A percentile compares a stretch with the other conserved stretches of the same genome.
Conservation (phyloP, 2,888 invertebrate genomes). For the Scaptomyza parva region DNA sequence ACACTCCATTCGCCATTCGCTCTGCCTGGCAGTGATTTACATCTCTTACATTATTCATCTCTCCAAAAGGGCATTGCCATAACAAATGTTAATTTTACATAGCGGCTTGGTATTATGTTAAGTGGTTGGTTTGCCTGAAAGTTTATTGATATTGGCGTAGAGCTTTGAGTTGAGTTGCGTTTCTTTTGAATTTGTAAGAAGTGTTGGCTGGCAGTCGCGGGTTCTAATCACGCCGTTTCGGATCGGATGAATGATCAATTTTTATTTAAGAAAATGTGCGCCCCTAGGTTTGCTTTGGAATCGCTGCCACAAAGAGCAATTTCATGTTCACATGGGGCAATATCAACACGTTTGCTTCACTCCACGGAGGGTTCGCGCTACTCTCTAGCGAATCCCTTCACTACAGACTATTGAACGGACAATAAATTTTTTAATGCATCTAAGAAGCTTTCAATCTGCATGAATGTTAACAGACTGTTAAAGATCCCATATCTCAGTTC, state of each 20-base stretch:
- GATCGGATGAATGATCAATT: neutral
- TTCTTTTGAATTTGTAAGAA: neutral
- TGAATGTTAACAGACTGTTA: neutral
- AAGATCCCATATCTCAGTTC: neutral
- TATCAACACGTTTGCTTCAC: slow-evolving; percentile 68
- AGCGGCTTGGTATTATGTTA: slow-evolving; percentile 9
- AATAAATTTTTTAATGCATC: slow-evolving; percentile 1
- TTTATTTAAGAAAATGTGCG: slow-evolving; percentile 7
- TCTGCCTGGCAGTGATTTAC: neutral
- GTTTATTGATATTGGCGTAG: slow-evolving; percentile 11
- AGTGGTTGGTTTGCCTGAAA: fast-evolving
- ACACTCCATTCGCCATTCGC: no score
- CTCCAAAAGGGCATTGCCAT: slow-evolving; percentile 15
- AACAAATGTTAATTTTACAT: slow-evolving; percentile 17
- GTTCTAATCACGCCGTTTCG: slow-evolving; percentile 32
- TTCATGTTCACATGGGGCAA: slow-evolving; percentile 75
- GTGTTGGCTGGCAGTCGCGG: neutral
- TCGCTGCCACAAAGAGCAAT: slow-evolving; percentile 67
- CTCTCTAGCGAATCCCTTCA: slow-evolving; percentile 42
- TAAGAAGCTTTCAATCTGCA: neutral
- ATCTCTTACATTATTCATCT: neutral
- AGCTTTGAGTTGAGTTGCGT: slow-evolving; percentile 25
- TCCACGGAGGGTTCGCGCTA: slow-evolving; percentile 69
- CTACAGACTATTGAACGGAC: slow-evolving; percentile 34
- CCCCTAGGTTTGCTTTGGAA: slow-evolving; percentile 63